Conservation (phyloP, 2,113 vertebrate genomes). For the Rhynchomys soricoides region DNA sequence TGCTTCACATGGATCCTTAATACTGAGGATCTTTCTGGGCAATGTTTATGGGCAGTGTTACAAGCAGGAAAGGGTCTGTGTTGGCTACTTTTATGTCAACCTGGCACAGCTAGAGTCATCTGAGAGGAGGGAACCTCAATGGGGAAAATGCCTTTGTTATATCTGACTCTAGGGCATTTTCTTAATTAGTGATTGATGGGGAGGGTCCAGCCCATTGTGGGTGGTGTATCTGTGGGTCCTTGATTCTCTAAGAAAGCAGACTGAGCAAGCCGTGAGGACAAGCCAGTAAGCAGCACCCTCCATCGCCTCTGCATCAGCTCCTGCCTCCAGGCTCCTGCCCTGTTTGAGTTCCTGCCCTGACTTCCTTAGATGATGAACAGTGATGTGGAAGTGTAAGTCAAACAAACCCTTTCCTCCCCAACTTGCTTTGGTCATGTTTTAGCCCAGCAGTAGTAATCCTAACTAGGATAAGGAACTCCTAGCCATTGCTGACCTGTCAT, state of each 20-base stretch:
- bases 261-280: background rate
- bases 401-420: background rate
- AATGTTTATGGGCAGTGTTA: background rate
- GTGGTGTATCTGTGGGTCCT: background rate
- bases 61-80: background rate
- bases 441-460: background rate
- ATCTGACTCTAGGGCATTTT: background rate
- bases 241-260: background rate
- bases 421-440: background rate
- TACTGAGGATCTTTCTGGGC: background rate
- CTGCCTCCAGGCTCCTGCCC: background rate
- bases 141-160: background rate
- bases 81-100: background rate
- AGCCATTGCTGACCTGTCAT: fast-evolving
- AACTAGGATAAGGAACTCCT: background rate
- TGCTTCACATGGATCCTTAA: background rate
- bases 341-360: background rate
- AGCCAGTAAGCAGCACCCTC: background rate
- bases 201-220: background rate
- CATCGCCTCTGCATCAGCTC: background rate
- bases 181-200: background rate
- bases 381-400: background rate
- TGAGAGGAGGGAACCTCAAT: too few relatives aligned
- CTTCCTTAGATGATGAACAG: background rate
- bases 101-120: background rate